phyloP scores from a whole-genome alignment of 2,888 invertebrate species.

The Ophion ellenae region DNA sequence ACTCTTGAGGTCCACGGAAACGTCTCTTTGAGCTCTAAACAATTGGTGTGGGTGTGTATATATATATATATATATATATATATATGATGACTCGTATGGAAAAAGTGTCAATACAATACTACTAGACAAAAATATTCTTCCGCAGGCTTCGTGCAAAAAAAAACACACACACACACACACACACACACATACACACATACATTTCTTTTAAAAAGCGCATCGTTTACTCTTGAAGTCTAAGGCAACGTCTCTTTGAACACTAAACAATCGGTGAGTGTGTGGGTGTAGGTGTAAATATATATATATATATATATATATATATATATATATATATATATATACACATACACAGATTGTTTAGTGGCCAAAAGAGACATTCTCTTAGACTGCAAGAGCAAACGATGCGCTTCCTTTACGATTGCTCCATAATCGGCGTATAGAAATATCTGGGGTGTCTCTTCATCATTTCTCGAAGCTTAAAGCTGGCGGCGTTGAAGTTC shows the following conservation, averaged over 20 bases:
- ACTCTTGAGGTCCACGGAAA: too few relatives aligned
- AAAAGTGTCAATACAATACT: slow-evolving; percentile 13
- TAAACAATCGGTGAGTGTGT: too few relatives aligned
- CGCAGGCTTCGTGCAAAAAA: neutral
- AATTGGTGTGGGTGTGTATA: neutral
- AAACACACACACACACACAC: too few relatives aligned
- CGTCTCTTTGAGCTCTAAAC: too few relatives aligned
- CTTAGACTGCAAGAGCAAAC: neutral
- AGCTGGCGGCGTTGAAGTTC: slow-evolving; percentile 32
- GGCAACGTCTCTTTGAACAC: too few relatives aligned
- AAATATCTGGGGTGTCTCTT: slow-evolving; percentile 9
- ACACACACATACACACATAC: too few relatives aligned
- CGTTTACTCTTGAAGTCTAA: too few relatives aligned
- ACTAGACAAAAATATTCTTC: neutral
- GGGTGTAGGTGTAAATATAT: too few relatives aligned
- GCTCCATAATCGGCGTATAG: slow-evolving; percentile 1
- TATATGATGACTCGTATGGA: slow-evolving; percentile 42
- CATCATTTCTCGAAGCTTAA: slow-evolving; percentile 13
- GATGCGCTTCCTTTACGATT: neutral
- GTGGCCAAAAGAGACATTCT: neutral
- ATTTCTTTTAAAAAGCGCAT: too few relatives aligned
- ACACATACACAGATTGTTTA: too few relatives aligned
- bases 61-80: neutral
- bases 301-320: too few relatives aligned
- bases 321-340: too few relatives aligned